Conservation (phyloP, 1,140 invertebrate genomes). For the Dendroctonus ponderosae region DNA sequence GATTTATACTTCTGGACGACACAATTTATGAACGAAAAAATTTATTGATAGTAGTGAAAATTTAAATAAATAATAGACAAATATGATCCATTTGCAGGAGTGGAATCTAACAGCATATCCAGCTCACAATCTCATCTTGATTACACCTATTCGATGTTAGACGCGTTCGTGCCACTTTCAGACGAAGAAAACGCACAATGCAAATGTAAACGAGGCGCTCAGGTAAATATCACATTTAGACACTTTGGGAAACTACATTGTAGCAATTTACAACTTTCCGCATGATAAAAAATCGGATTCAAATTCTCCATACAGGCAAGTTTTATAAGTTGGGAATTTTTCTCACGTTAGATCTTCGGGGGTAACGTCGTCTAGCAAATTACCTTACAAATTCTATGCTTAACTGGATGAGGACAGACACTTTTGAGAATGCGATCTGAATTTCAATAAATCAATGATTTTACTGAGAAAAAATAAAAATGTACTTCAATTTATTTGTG, state of each 20-base stretch:
- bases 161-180: slow-evolving; percentile 56
- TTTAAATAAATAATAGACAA: too few species aligned
- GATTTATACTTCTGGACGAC: too few species aligned
- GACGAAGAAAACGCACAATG: slow-evolving; percentile 50
- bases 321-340: background rate
- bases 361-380: slow-evolving; percentile 16
- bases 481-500: too few species aligned
- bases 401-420: slow-evolving; percentile 17
- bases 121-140: slow-evolving; percentile 18
- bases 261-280: too few species aligned
- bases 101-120: slow-evolving; percentile 11
- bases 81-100: slow-evolving; percentile 15
- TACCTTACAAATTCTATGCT: slow-evolving; percentile 23
- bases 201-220: slow-evolving; percentile 60
- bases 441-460: background rate
- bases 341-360: slow-evolving; percentile 11
- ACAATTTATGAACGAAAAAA: too few species aligned
- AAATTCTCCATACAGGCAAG: too few species aligned
- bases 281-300: too few species aligned
- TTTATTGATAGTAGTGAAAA: too few species aligned
- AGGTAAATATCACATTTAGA: slow-evolving; percentile 50
- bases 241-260: too few species aligned
- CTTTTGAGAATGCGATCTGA: slow-evolving; percentile 10
- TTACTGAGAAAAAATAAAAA: too few species aligned
- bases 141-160: slow-evolving; percentile 54